Conservation (phyloP, 2,797 vertebrate genomes). For the Onychomys torridus region DNA sequence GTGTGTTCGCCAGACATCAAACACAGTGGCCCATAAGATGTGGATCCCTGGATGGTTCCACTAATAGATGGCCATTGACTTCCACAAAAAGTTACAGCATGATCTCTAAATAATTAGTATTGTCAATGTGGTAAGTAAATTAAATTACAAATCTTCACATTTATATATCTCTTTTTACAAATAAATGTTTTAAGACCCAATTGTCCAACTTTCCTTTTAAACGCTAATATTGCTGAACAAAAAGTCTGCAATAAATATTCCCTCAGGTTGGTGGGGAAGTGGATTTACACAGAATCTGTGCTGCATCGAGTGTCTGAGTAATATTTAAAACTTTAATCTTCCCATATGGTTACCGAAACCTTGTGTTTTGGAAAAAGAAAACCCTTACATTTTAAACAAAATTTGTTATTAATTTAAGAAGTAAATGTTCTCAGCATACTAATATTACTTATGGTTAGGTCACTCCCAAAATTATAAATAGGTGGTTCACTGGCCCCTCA, state of each 20-base stretch:
- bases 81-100: slow-evolving; percentile 65
- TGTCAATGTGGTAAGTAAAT: slow-evolving; percentile 83
- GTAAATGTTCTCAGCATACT: slow-evolving; percentile 49
- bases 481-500: not conserved
- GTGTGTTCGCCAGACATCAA: slow-evolving; percentile 18
- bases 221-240: slow-evolving; percentile 73
- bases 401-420: slow-evolving; percentile 74
- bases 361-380: slow-evolving; percentile 33
- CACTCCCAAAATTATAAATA: slow-evolving; percentile 52
- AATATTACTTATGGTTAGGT: slow-evolving; percentile 59
- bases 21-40: not conserved
- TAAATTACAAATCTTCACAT: slow-evolving; percentile 88
- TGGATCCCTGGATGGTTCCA: not conserved
- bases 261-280: slow-evolving; percentile 3
- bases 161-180: slow-evolving; percentile 87
- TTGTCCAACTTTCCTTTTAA: slow-evolving; percentile 70
- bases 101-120: slow-evolving; percentile 85
- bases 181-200: slow-evolving; percentile 75
- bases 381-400: slow-evolving; percentile 52
- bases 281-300: slow-evolving; percentile 46
- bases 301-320: slow-evolving; percentile 26
- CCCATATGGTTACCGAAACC: slow-evolving; percentile 42
- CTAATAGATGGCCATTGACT: slow-evolving; percentile 57
- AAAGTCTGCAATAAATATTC: slow-evolving; percentile 85
- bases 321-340: slow-evolving; percentile 33